Conservation (phyloP, 2,888 invertebrate genomes). For the Chymomyza procnemis region DNA sequence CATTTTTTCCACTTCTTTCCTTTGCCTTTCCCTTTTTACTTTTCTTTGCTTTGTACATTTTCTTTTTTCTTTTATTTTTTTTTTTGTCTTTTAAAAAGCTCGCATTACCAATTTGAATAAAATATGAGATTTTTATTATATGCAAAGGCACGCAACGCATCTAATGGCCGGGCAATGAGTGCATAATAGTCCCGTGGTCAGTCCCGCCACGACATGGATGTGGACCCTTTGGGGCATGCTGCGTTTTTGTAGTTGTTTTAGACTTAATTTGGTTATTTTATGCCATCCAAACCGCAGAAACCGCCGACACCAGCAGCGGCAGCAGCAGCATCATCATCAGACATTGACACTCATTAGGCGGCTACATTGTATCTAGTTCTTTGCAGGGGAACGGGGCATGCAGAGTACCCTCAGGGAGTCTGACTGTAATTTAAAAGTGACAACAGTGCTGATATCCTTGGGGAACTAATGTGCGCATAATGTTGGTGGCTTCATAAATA, state of each 20-base stretch:
- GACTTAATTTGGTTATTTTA: background rate
- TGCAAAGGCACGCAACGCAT: conserved; percentile 3
- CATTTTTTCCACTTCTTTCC: no score
- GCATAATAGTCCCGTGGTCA: conserved; percentile 47
- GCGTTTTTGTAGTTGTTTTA: conserved; percentile 5
- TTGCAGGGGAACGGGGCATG: background rate
- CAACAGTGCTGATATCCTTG: background rate
- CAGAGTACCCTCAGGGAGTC: background rate
- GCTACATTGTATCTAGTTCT: background rate
- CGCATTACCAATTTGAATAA: conserved; percentile 77
- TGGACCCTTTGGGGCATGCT: background rate
- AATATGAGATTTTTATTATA: conserved; percentile 75
- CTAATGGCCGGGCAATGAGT: conserved; percentile 62
- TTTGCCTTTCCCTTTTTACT: no score
- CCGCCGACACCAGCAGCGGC: background rate
- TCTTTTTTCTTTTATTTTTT: background rate
- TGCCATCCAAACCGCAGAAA: background rate
- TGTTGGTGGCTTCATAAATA: no score
- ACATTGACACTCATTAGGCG: background rate
- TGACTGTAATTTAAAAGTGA: background rate
- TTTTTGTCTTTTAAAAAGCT: conserved; percentile 29
- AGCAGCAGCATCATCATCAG: background rate
- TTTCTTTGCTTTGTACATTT: background rate
- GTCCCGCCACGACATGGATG: background rate
- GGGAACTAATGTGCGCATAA: no score